Base-by-base conservation (phyloP, 2,888 invertebrate genomes). In the Sthenelais limicola region DNA sequence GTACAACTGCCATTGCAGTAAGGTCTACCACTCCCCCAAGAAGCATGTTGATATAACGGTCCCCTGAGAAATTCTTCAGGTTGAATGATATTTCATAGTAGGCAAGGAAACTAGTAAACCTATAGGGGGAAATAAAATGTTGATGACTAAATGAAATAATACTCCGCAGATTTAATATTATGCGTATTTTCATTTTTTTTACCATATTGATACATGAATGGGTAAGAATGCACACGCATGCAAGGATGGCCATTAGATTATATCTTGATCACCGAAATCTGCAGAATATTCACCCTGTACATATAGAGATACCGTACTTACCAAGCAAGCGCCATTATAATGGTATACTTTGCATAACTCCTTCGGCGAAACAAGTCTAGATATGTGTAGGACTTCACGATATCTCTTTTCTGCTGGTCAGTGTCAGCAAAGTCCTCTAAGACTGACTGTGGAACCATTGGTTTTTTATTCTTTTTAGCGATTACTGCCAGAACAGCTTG, bases 51-150 rank as follows among this genome's bases (percentile, higher is more conserved):
- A 73, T 9, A 62, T 73, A 73, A 26, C 73, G 54, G 30, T 73
- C 33, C 21, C 73, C 73, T 3, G 73, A 69, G 21, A 71, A 28
- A 32, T 69, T 56, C 5, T 32, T 35, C 48, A 73, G 9, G 70
- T 73, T 73, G 70, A 30, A 73, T 12, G 73, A 21, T 30, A 73
- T n/a, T 30, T 56, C 48, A 30, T 71, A 73, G 33, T 73, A 73
- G 15, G 49, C 26, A 7, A 73, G 21, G 35, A 71, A 73, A 5
- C 21, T 24, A 4, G 48, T 26, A 58, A 71, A 70, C 73, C 73
- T 73, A 43, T 15, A 43, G n/a, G n/a, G n/a, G n/a, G n/a, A n/a
- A n/a, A n/a, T n/a, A n/a, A n/a, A n/a, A n/a, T n/a, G n/a, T n/a
- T n/a, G n/a, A n/a, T n/a, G n/a, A n/a, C n/a, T n/a, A n/a, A n/a